Conservation (phyloP, 2,113 vertebrate species). For the Hyperopisus bebe region DNA sequence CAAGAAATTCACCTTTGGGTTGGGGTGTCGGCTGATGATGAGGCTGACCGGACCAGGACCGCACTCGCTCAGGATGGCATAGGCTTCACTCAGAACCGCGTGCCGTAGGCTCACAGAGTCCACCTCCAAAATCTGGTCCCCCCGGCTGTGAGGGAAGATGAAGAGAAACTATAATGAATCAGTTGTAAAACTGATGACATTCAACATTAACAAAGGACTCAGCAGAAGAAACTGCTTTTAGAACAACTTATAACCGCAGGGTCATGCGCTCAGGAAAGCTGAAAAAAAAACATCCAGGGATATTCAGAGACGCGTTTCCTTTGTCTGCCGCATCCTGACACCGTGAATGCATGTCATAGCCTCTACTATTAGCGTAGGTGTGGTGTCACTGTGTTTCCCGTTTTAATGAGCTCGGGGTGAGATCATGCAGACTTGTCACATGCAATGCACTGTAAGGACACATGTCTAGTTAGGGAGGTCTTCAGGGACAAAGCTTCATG, state of each 20-base stretch:
- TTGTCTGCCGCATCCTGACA: not conserved
- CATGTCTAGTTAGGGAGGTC: not conserved
- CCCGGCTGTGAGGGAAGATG: conserved; percentile 61
- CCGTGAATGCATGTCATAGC: not conserved
- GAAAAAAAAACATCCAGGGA: not conserved
- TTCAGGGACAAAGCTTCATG: conserved; percentile 4
- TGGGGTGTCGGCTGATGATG: conserved; percentile 88
- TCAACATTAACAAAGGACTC: not conserved
- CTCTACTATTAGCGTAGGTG: not conserved
- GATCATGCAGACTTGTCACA: not conserved
- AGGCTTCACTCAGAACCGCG: conserved; percentile 82
- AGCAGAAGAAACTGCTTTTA: not conserved
- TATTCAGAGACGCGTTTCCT: not conserved
- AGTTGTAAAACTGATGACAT: not conserved
- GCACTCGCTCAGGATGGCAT: conserved; percentile 86
- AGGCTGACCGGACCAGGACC: conserved; percentile 87
- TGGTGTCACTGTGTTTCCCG: no score
- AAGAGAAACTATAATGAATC: not conserved
- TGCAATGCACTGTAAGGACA: not conserved
- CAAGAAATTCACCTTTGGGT: conserved; percentile 74
- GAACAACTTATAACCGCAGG: not conserved
- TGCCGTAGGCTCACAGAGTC: conserved; percentile 85
- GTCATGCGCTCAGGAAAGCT: not conserved
- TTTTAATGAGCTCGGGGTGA: not conserved
- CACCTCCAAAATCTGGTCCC: conserved; percentile 91